Base-by-base conservation (phyloP, 2,888 invertebrate species). In the Sycophila texana region DNA sequence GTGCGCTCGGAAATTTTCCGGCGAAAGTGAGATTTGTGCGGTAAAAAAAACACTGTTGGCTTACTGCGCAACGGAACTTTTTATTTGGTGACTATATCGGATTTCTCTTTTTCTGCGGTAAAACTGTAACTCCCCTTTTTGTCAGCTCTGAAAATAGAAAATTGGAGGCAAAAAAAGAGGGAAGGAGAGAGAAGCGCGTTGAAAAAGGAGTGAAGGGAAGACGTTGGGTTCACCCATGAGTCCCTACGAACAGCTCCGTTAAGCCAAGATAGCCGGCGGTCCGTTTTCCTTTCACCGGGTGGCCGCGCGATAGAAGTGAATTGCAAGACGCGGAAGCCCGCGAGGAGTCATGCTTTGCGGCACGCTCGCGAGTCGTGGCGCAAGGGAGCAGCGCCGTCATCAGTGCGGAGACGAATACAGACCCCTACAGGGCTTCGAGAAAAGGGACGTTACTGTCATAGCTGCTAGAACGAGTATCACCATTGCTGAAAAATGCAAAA, bases 401-500 rank as follows among this genome's bases (percentile, higher is more conserved):
- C 82, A 85, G 16, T 77, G 84, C 3, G 88, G 87, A 2, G 89
- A 89, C 47, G 89, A 89, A 82, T 89, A 89, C 83, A 86, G 88
- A 68, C 82, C 88, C 80, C 85, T 89, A 3, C 26, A 26, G 26
- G 55, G 84, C 85, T 18, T 10, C 13, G 5, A 60, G 51, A 57
- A 14, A 55, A 55, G 30, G 10, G 63, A 53, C 13, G 61, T 22
- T 53, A 22, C 53, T 0, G 63, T n/a, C n/a, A 53, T 55, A n/a
- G 53, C n/a, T 55, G 67, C 49, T 12, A 14, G 4, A 47, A 7
- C n/a, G 57, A 7, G 57, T 2, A 79, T 87, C 88, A 16, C 16
- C 1, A 10, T 16, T 30, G 22, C 39, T 1, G 22, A 74, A 20
- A 26, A 10, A 14, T 14, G 66, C 58, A 65, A 51, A 30, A 75